Evolutionary conservation across 2,888 invertebrate genomes (phyloP).

Genomic region (Phaonia tiefii): DNA sequence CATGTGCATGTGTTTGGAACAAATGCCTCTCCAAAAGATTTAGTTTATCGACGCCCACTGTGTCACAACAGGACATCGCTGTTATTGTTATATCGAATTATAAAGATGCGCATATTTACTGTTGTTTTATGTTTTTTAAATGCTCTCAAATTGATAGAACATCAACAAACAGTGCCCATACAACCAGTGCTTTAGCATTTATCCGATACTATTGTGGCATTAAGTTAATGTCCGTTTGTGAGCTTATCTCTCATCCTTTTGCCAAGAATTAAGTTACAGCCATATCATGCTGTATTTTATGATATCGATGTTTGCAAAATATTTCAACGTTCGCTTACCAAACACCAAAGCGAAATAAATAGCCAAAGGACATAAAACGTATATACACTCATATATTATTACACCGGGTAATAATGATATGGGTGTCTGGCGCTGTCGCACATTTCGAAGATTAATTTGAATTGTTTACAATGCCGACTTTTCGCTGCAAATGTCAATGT

Average conservation of each 20-base stretch:
- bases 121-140: slow-evolving; percentile 38
- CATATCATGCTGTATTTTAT: background rate
- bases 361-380: background rate
- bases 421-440: slow-evolving; percentile 1
- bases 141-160: slow-evolving; percentile 39
- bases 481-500: background rate
- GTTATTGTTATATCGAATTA: background rate
- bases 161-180: slow-evolving; percentile 29
- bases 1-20: no score
- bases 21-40: no score
- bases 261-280: slow-evolving; percentile 11
- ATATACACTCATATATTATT: slow-evolving; percentile 15
- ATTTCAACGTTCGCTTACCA: background rate
- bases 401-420: background rate
- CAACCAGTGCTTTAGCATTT: slow-evolving; percentile 20
- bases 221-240: slow-evolving; percentile 10
- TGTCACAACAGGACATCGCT: background rate
- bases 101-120: slow-evolving; percentile 38
- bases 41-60: no score
- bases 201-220: slow-evolving; percentile 1
- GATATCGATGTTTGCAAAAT: slow-evolving; percentile 1
- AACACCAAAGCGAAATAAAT: background rate
- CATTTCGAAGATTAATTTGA: slow-evolving; percentile 13
- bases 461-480: background rate
- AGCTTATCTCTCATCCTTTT: background rate